A percentile compares a stretch with the other conserved stretches of the same genome.
Conservation (phyloP, 2,797 vertebrate genomes). For the Xenopus petersii region DNA sequence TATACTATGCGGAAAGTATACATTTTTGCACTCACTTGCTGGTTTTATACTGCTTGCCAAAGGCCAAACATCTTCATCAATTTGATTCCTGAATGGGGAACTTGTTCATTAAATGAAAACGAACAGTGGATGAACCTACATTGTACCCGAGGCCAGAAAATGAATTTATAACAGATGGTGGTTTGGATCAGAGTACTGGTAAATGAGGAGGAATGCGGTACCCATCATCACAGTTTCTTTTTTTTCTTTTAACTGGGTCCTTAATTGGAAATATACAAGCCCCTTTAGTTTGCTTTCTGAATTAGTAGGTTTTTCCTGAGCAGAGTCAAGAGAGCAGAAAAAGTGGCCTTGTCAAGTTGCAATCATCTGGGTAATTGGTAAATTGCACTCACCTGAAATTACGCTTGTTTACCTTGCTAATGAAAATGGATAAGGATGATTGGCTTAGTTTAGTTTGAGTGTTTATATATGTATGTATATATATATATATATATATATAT, state of each 20-base stretch:
- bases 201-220: background rate
- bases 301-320: slow-evolving; percentile 10
- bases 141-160: slow-evolving; percentile 55
- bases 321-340: background rate
- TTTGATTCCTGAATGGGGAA: slow-evolving; percentile 64
- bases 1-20: slow-evolving; percentile 7
- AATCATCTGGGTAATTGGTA: slow-evolving; percentile 2
- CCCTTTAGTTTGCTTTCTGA: background rate
- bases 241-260: slow-evolving; percentile 1
- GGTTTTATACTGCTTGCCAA: slow-evolving; percentile 34
- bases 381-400: slow-evolving; percentile 5
- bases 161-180: slow-evolving; percentile 57
- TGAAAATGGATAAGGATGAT: background rate
- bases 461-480: too few relatives aligned
- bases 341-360: background rate
- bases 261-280: slow-evolving; percentile 7
- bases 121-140: slow-evolving; percentile 60
- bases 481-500: too few relatives aligned
- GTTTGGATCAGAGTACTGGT: slow-evolving; percentile 11
- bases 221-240: background rate
- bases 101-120: slow-evolving; percentile 65
- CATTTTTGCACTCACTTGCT: background rate
- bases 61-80: slow-evolving; percentile 66
- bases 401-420: slow-evolving; percentile 15
- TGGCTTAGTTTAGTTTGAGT: background rate